phyloP scores from a whole-genome alignment of 2,113 vertebrate species.

The Indri indri region DNA sequence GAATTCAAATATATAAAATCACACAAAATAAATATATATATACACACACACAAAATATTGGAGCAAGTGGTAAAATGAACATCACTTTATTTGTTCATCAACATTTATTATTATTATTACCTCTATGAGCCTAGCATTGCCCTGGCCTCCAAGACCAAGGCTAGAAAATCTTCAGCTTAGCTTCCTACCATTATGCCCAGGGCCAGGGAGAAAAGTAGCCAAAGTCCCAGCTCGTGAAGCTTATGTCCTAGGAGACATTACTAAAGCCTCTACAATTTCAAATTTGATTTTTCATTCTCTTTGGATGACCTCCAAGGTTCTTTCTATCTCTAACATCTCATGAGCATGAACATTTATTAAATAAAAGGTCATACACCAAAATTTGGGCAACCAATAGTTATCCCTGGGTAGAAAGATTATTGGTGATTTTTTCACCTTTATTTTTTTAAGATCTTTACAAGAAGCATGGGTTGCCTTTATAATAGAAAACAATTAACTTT shows the following conservation, averaged over 20 bases:
- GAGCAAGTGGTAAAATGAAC: neutral
- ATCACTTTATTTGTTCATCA: neutral
- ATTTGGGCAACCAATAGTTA: neutral
- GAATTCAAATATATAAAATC: neutral
- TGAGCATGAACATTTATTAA: neutral
- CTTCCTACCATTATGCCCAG: neutral
- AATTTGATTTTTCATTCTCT: neutral
- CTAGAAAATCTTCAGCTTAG: neutral
- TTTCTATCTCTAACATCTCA: neutral
- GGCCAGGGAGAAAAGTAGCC: neutral
- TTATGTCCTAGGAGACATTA: neutral
- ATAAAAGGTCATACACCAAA: neutral
- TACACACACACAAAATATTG: neutral
- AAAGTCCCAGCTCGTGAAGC: neutral
- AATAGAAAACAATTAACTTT: neutral
- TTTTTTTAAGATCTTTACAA: slow-evolving; percentile 8
- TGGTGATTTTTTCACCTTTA: neutral
- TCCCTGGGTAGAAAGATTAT: neutral
- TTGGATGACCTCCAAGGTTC: neutral
- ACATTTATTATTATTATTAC: neutral
- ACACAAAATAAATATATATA: neutral
- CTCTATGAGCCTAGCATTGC: neutral
- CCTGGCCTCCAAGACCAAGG: neutral
- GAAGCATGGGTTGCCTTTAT: neutral
- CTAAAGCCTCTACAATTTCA: neutral